Base-by-base conservation (phyloP, 2,888 invertebrate genomes). In the Rotaria sp. region DNA sequence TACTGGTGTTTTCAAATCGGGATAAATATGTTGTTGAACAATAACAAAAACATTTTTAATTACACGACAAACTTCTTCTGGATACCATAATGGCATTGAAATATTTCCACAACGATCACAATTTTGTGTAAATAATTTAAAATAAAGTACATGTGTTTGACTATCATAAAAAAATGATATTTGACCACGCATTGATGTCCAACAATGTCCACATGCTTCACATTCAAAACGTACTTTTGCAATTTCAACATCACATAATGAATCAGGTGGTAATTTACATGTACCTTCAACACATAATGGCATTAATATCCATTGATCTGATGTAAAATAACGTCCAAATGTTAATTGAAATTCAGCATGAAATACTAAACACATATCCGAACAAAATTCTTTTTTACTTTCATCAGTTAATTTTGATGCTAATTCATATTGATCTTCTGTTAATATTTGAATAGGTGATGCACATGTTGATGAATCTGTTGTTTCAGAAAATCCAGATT, bases 321-420 rank as follows among this genome's bases (percentile, higher is more conserved):
- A n/a, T 26, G 11, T 41, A 45, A 80, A 80, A 80, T 80, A 80
- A 13, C 80, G 41, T 10, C 80, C 80, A n/a, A 80, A 80, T 80
- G 80, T 80, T 45, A 80, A 45, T 80, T 80, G 45, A 80, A 80
- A 80, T 80, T 80, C 80, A 80, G 80, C 80, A 45, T 80, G 80
- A 80, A 80, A 80, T 80, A 80, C 80, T 41, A 80, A 45, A 45
- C 80, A 80, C 80, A 80, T 80, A 45, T 80, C 80, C 0, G 80
- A 80, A 45, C 80, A 80, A 26, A 80, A 80, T 80, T 80, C 45
- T n/a, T 80, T 80, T 80, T 80, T 80, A 45, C 45, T n/a, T 21
- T 80, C 80, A 80, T 80, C 45, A 8, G 24, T n/a, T n/a, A 80
- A 15, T 45, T 8, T 2, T 10, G 45, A 24, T n/a, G 80, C 80